A percentile compares a stretch with the other conserved stretches of the same genome.
phyloP scores from a whole-genome alignment of 2,888 invertebrate species.

The Drosophila paucipuncta region DNA sequence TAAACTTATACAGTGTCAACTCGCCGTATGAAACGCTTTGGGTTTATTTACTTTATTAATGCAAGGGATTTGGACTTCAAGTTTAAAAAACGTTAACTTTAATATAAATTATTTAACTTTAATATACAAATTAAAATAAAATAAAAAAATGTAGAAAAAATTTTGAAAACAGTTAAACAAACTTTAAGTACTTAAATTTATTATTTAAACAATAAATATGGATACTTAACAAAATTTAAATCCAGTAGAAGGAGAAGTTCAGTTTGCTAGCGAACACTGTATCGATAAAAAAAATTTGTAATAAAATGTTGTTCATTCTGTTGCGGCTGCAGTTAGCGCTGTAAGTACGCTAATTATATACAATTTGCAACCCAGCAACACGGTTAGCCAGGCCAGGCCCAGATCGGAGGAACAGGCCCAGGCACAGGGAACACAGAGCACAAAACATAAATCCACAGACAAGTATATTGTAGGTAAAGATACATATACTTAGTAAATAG shows the following conservation, averaged over 20 bases:
- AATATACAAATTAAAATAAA: neutral
- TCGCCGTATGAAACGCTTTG: neutral
- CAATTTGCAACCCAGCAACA: slow-evolving; percentile 55
- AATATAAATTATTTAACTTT: neutral
- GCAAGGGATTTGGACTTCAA: neutral
- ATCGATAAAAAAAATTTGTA: neutral
- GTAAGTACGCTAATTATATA: slow-evolving; percentile 76
- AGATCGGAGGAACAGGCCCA: slow-evolving; percentile 2
- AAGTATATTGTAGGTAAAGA: slow-evolving; percentile 25
- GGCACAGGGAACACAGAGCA: slow-evolving; percentile 7
- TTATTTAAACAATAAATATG: neutral
- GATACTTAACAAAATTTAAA: neutral
- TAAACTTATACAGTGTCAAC: neutral
- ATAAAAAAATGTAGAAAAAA: neutral
- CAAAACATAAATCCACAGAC: slow-evolving; percentile 18
- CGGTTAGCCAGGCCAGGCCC: slow-evolving; percentile 43
- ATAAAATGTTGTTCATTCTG: slow-evolving; percentile 6
- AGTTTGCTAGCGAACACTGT: neutral
- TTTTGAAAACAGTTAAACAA: neutral
- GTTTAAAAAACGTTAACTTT: neutral
- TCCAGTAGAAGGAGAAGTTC: neutral
- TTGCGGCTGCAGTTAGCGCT: slow-evolving; percentile 59
- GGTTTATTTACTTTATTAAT: neutral
- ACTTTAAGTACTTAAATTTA: neutral
- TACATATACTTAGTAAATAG: slow-evolving; percentile 3